Percentiles rank a stretch among this genome's conserved stretches.
These are phyloP conservation scores for Meganola albula DNA, from an alignment of 2,888 invertebrate genomes.

Conservation along the genomic window DNA sequence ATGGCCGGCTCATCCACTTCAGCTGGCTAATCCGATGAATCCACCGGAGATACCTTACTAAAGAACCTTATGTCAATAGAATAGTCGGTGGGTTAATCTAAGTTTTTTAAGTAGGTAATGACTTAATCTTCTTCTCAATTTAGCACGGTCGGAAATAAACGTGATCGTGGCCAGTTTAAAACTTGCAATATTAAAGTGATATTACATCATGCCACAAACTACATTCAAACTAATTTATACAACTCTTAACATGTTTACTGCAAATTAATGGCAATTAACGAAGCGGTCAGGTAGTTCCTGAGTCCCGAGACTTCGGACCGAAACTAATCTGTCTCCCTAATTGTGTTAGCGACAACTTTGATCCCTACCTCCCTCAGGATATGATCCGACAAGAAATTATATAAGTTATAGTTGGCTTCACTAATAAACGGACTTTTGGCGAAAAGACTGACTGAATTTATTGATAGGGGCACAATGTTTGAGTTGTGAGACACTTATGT, in stretches of 20 bases:
- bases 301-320: constrained; percentile 45
- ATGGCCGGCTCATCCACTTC: too few relatives aligned
- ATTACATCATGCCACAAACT: too few relatives aligned
- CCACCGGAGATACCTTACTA: too few relatives aligned
- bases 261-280: constrained; percentile 56
- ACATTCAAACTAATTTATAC: constrained; percentile 19
- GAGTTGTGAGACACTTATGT: too few relatives aligned
- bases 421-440: constrained; percentile 55
- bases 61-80: too few relatives aligned
- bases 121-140: too few relatives aligned
- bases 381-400: constrained; percentile 71
- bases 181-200: too few relatives aligned
- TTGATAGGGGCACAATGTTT: background rate
- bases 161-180: too few relatives aligned
- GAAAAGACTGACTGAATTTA: constrained; percentile 10
- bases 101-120: too few relatives aligned
- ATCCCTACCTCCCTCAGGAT: constrained; percentile 68
- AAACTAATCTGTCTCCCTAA: constrained; percentile 73
- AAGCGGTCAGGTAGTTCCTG: constrained; percentile 53
- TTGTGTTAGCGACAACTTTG: constrained; percentile 75
- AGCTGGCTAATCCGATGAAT: too few relatives aligned
- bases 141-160: too few relatives aligned
- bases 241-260: constrained; percentile 32
- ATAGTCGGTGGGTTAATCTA: too few relatives aligned
- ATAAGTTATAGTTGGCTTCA: constrained; percentile 72